phyloP scores from a whole-genome alignment of 2,113 vertebrate species.

The Alosa alosa region DNA sequence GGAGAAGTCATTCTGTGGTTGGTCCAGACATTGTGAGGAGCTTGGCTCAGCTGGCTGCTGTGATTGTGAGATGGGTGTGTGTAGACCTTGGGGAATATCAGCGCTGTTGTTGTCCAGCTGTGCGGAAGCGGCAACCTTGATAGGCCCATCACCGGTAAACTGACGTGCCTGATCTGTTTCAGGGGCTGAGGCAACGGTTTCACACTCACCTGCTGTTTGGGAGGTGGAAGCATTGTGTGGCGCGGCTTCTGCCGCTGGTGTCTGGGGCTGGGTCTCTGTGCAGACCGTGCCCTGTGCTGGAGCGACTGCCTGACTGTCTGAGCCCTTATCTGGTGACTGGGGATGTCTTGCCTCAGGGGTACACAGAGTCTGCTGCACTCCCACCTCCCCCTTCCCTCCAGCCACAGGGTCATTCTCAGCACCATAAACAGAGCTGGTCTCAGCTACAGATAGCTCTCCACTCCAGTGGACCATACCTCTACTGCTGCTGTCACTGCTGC shows the following conservation, averaged over 20 bases:
- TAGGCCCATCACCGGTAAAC: not conserved
- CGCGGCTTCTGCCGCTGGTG: slow-evolving; percentile 6
- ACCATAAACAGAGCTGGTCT: slow-evolving; percentile 47
- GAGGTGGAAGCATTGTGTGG: not conserved
- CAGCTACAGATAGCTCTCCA: slow-evolving; percentile 33
- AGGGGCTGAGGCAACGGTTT: not conserved
- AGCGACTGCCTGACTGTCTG: slow-evolving; percentile 42
- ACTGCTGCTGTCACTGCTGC: slow-evolving; percentile 25
- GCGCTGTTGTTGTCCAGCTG: not conserved
- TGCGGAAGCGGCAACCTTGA: not conserved
- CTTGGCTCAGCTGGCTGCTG: not conserved
- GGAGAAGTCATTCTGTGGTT: not conserved
- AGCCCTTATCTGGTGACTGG: slow-evolving; percentile 52
- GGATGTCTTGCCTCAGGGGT: slow-evolving; percentile 38
- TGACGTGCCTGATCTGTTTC: not conserved
- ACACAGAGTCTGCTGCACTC: slow-evolving; percentile 46
- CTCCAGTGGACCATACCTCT: slow-evolving; percentile 40
- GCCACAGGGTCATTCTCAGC: slow-evolving; percentile 44
- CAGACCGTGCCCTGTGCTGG: slow-evolving; percentile 44
- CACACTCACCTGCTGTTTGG: slow-evolving; percentile 3
- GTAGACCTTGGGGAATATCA: not conserved
- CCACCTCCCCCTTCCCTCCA: slow-evolving; percentile 40
- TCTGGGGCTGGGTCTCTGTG: slow-evolving; percentile 30
- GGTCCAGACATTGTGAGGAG: not conserved
- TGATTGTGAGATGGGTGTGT: not conserved